Conservation (phyloP, 2,888 invertebrate genomes). For the Harmothoe impar region DNA sequence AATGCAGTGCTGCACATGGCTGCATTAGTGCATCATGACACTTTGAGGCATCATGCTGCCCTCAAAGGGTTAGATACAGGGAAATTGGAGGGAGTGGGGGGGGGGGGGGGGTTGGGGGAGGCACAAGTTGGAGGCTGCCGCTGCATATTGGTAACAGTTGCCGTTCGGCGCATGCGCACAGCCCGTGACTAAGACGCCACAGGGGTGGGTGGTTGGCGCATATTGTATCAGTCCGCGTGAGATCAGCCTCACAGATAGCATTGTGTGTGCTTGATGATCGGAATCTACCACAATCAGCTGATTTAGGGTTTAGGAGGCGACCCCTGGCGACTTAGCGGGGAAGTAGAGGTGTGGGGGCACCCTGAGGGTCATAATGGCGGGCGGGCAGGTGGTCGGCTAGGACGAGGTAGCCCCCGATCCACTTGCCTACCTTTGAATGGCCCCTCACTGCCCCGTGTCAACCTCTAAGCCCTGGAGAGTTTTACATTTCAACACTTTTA, state of each 20-base stretch:
- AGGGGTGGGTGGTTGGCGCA: background rate
- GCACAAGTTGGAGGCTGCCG: too few species aligned
- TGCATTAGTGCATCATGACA: too few species aligned
- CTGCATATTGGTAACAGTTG: background rate
- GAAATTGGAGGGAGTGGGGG: too few species aligned
- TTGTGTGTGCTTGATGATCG: slow-evolving; percentile 43
- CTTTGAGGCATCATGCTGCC: too few species aligned
- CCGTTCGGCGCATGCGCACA: background rate
- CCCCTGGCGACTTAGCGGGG: background rate
- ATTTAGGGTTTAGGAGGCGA: slow-evolving; percentile 45
- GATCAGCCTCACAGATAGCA: background rate
- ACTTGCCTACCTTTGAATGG: slow-evolving; percentile 17
- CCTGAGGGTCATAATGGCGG: background rate
- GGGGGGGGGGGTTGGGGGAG: too few species aligned
- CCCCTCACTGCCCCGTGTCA: background rate
- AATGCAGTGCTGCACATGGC: too few species aligned
- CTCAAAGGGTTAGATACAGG: too few species aligned
- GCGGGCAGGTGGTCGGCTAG: slow-evolving; percentile 24
- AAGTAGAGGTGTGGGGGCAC: background rate
- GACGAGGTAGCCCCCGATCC: background rate
- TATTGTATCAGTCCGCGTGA: background rate
- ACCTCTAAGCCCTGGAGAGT: slow-evolving; percentile 28
- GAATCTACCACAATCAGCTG: slow-evolving; percentile 34
- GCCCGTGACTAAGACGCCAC: background rate
- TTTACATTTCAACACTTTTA: slow-evolving; percentile 59